These are phyloP conservation scores for Patella ulyssiponensis DNA, from an alignment of 2,888 invertebrate species.

Conservation along the genomic window DNA sequence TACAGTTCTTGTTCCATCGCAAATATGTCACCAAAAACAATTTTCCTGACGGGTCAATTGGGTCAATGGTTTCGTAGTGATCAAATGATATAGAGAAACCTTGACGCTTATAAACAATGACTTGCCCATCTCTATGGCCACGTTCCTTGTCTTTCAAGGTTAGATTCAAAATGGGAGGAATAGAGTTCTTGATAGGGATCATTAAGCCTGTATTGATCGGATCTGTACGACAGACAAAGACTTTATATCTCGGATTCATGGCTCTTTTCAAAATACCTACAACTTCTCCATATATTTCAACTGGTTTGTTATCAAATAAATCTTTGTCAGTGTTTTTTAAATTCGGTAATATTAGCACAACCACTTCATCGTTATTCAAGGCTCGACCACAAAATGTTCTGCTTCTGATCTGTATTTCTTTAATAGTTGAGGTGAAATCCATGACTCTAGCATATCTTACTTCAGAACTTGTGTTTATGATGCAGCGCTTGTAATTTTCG, in stretches of 20 bases:
- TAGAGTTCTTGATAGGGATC: constrained; percentile 58
- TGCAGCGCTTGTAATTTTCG: constrained; percentile 53
- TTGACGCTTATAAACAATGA: constrained; percentile 42
- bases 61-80: constrained; percentile 56
- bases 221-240: constrained; percentile 63
- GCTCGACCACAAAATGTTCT: constrained; percentile 54
- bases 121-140: constrained; percentile 47
- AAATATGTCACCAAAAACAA: constrained; percentile 65
- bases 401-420: constrained; percentile 45
- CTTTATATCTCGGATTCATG: constrained; percentile 48
- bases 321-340: constrained; percentile 26
- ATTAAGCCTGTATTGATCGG: constrained; percentile 57
- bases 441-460: constrained; percentile 16
- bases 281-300: constrained; percentile 49
- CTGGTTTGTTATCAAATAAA: constrained; percentile 15
- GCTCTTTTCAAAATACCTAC: constrained; percentile 58
- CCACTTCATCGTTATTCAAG: constrained; percentile 61
- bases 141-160: constrained; percentile 27
- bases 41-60: constrained; percentile 44
- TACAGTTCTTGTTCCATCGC: constrained; percentile 57
- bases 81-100: constrained; percentile 42
- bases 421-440: constrained; percentile 6
- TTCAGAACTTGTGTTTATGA: constrained; percentile 37
- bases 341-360: constrained; percentile 55
- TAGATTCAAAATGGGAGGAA: constrained; percentile 59